phyloP scores from a whole-genome alignment of 2,113 vertebrate species.

The Progne subis region DNA sequence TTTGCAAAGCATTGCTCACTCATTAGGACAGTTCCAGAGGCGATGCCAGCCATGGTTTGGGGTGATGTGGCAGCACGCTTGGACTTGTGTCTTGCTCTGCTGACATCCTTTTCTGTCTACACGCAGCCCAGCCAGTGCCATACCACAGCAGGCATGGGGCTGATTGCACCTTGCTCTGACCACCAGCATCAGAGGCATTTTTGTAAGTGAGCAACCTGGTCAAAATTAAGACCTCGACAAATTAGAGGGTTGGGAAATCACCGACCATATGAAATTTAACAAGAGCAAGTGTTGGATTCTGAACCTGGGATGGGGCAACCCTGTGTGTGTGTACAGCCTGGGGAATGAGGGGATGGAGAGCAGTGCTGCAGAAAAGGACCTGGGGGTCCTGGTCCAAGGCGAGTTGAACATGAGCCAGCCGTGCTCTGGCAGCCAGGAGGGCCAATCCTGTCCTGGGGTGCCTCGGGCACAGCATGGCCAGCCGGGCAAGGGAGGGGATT shows the following conservation, averaged over 20 bases:
- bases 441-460: rapidly evolving
- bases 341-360: background rate
- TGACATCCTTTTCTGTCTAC: background rate
- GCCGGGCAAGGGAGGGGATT: background rate
- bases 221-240: background rate
- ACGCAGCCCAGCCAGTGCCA: rapidly evolving
- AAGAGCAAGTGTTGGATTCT: rapidly evolving
- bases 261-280: background rate
- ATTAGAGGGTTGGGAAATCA: background rate
- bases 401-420: rapidly evolving
- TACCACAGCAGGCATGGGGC: rapidly evolving
- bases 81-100: rapidly evolving
- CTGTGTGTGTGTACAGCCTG: rapidly evolving
- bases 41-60: rapidly evolving
- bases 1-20: background rate
- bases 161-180: background rate
- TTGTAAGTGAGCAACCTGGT: background rate
- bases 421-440: background rate
- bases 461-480: background rate
- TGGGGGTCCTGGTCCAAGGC: rapidly evolving
- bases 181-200: rapidly evolving
- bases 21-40: background rate
- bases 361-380: rapidly evolving
- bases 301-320: no score
- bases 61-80: background rate